Evolutionary conservation across 2,888 invertebrate genomes (phyloP), one percentile per base, ranked within the genome.

Genomic region (Hyles lineata): DNA sequence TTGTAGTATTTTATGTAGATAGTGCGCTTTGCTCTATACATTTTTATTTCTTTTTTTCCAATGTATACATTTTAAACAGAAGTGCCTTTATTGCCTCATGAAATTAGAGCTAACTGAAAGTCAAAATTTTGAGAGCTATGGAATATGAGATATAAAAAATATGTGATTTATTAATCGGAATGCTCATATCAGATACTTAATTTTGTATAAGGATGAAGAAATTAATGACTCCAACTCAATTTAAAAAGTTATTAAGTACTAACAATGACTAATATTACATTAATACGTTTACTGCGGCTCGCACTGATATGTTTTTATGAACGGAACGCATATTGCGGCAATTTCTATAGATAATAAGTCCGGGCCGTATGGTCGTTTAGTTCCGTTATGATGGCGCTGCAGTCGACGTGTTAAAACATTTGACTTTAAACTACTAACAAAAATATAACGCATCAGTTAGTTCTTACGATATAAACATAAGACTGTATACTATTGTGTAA

Each of bases 141-240:
- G 60, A n/a, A 32, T 21, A 43, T 23, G 23, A 67, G 21, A 67
- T 29, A n/a, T n/a, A 8, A 67, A 67, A 67, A 17, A 21, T 21
- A 67, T 29, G 32, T 52, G 62, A 71, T 71, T 62, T 52, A 25
- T 52, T 50, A 61, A 59, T 61, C 61, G 21, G 76, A 78, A 80
- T 86, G 90, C 91, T 91, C 91, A 91, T 81, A 80, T 83, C 82
- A 79, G 89, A 85, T 90, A 91, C 90, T 91, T 91, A 91, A 91
- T 85, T 86, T 80, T 80, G 32, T 60, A 35, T 61, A 23, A 63
- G 55, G 23, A 58, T 43, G 55, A 25, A 58, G 50, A 23, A 67
- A 19, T 55, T 32, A 32, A 32, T 35, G n/a, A 61, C 52, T n/a
- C 19, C 19, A 21, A 21, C 29, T 62, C 50, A 61, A 35, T 62